phyloP scores from a whole-genome alignment of 2,113 vertebrate genomes.

The Bungarus multicinctus region DNA sequence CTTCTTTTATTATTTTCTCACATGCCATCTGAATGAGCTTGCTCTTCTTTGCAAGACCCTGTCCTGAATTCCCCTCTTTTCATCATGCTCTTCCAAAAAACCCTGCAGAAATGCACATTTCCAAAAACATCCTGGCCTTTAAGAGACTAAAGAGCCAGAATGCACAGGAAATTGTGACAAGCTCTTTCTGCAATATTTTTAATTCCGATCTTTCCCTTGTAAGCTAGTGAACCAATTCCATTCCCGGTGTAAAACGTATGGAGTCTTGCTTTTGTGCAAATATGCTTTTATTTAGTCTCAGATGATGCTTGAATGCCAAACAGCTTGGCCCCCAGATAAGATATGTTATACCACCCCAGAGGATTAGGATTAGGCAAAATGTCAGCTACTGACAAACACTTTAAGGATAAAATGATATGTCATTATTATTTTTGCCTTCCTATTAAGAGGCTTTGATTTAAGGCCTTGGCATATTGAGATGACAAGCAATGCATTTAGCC shows the following conservation, averaged over 20 bases:
- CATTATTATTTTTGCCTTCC: conserved; percentile 23
- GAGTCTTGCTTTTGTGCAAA: conserved; percentile 34
- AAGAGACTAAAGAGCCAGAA: conserved; percentile 18
- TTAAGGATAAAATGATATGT: conserved; percentile 43
- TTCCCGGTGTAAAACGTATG: conserved; percentile 7
- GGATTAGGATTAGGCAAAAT: conserved; percentile 46
- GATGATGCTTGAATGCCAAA: conserved; percentile 44
- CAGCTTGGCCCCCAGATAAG: conserved; percentile 24
- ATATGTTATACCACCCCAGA: conserved; percentile 16
- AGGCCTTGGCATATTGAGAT: conserved; percentile 27
- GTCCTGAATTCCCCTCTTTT: conserved; percentile 9
- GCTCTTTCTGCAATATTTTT: conserved; percentile 26
- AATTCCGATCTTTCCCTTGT: conserved; percentile 33
- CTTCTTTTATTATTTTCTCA: not conserved
- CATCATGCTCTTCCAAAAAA: conserved; percentile 19
- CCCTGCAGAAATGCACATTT: conserved; percentile 24
- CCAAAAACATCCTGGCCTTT: conserved; percentile 48
- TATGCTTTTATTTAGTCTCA: conserved; percentile 36
- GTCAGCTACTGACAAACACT: conserved; percentile 41
- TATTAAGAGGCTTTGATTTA: conserved; percentile 40
- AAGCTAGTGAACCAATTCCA: conserved; percentile 15
- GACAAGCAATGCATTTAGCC: conserved; percentile 23
- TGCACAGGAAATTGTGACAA: conserved; percentile 32
- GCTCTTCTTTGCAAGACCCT: conserved; percentile 7
- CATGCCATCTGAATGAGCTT: not conserved